These are phyloP conservation scores for Zaprionus tsacasi DNA, from an alignment of 1,140 invertebrate genomes.

Conservation along the genomic window DNA sequence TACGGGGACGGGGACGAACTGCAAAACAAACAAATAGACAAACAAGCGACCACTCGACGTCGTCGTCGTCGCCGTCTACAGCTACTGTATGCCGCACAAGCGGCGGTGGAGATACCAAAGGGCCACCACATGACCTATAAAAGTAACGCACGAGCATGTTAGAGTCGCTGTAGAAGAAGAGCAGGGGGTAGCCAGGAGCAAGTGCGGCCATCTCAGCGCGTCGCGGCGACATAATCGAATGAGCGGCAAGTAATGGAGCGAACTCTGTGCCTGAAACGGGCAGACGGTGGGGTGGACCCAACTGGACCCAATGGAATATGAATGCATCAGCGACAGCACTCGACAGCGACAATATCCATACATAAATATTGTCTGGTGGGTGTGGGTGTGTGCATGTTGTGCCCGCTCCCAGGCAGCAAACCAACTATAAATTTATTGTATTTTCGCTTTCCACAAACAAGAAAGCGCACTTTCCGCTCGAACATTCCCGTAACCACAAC, in stretches of 20 bases:
- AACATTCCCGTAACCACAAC: no score
- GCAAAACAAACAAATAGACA: constrained; percentile 73
- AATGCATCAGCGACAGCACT: constrained; percentile 62
- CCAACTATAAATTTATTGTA: constrained; percentile 73
- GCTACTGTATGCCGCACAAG: constrained; percentile 25
- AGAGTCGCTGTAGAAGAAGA: background rate
- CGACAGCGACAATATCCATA: constrained; percentile 40
- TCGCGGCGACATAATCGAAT: constrained; percentile 69
- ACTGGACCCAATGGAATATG: constrained; percentile 81
- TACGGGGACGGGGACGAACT: background rate
- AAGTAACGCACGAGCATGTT: constrained; percentile 49
- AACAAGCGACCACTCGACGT: constrained; percentile 63
- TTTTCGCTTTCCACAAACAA: constrained; percentile 63
- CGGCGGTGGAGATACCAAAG: constrained; percentile 28
- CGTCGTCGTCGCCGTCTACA: background rate
- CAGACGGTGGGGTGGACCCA: constrained; percentile 21
- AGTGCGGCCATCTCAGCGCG: constrained; percentile 20
- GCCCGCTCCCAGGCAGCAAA: constrained; percentile 1
- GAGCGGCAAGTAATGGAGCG: constrained; percentile 66
- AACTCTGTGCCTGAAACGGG: constrained; percentile 24
- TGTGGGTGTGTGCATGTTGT: background rate
- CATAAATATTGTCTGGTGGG: constrained; percentile 22
- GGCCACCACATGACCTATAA: constrained; percentile 64
- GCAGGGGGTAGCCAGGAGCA: background rate
- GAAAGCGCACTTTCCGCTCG: constrained; percentile 65